phyloP scores from a whole-genome alignment of 2,797 vertebrate species.

The Sebastes vulpes region DNA sequence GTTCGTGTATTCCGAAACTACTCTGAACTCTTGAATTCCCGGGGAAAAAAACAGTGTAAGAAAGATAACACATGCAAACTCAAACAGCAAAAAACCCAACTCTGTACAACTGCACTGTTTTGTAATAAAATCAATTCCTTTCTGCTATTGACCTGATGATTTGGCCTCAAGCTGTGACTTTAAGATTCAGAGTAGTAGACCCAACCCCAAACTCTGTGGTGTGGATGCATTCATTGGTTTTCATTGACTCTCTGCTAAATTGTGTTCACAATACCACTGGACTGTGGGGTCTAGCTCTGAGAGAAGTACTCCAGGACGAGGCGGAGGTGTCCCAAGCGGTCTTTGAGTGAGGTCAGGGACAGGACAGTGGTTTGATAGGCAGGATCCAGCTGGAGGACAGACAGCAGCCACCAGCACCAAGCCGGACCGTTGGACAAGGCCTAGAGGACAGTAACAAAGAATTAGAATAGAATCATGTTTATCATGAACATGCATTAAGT shows the following conservation, averaged over 20 bases:
- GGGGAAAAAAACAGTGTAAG: background rate
- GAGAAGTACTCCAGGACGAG: conserved; percentile 89
- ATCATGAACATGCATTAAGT: background rate
- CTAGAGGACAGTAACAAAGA: conserved; percentile 62
- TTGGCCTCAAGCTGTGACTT: conserved; percentile 27
- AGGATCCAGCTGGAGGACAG: conserved; percentile 90
- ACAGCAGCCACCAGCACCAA: conserved; percentile 96
- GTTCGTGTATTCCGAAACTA: background rate
- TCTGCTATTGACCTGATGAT: conserved; percentile 6
- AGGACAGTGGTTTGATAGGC: conserved; percentile 90
- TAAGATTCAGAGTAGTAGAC: background rate
- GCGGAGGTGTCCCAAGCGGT: conserved; percentile 89
- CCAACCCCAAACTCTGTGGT: background rate
- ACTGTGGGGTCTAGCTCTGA: conserved; percentile 77
- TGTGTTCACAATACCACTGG: background rate
- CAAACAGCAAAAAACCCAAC: conserved; percentile 3
- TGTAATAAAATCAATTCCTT: background rate
- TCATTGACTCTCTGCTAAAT: background rate
- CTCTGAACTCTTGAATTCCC: background rate
- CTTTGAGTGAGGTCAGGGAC: conserved; percentile 88
- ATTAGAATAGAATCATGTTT: background rate
- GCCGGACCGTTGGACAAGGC: conserved; percentile 87
- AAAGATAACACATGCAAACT: conserved; percentile 28
- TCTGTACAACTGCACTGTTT: background rate
- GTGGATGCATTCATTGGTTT: conserved; percentile 17